These are phyloP conservation scores for Patiria pectinifera DNA, from an alignment of 53 echinoderm and acorn worm genomes.

Conservation along the genomic window DNA sequence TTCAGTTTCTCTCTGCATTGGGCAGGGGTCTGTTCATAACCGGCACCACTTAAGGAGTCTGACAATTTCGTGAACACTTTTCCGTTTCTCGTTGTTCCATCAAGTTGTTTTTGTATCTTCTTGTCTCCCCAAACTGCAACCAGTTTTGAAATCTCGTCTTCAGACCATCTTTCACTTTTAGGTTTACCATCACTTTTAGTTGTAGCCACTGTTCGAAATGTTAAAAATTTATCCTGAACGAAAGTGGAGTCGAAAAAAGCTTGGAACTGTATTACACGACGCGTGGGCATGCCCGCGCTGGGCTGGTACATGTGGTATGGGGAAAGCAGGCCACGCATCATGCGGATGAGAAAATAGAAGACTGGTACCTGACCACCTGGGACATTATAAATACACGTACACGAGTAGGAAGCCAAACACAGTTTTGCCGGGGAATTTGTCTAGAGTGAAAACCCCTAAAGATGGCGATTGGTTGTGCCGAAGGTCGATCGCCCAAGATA, in stretches of 20 bases:
- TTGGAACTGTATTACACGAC: neutral
- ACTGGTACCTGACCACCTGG: conserved; percentile 17
- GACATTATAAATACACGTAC: conserved; percentile 3
- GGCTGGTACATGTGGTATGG: neutral
- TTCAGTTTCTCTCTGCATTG: conserved; percentile 65
- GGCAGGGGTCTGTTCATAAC: conserved; percentile 45
- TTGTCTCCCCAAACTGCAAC: conserved; percentile 17
- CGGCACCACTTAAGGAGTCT: neutral
- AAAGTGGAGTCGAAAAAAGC: conserved; percentile 10
- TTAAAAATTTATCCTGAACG: neutral
- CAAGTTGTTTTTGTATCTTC: conserved; percentile 48
- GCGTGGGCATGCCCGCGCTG: neutral
- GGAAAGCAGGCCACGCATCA: neutral
- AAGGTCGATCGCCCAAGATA: no score
- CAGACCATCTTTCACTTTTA: conserved; percentile 24
- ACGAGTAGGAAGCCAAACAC: conserved; percentile 8
- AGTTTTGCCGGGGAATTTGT: neutral
- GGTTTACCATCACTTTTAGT: conserved; percentile 10
- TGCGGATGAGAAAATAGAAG: neutral
- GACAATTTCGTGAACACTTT: conserved; percentile 48
- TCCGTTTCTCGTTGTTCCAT: conserved; percentile 60
- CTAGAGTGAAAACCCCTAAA: no score
- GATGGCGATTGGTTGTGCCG: no score
- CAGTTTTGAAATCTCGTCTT: conserved; percentile 23
- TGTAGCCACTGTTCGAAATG: conserved; percentile 13